Conservation (phyloP, 2,113 vertebrate species). For the Oryzias melastigma region DNA sequence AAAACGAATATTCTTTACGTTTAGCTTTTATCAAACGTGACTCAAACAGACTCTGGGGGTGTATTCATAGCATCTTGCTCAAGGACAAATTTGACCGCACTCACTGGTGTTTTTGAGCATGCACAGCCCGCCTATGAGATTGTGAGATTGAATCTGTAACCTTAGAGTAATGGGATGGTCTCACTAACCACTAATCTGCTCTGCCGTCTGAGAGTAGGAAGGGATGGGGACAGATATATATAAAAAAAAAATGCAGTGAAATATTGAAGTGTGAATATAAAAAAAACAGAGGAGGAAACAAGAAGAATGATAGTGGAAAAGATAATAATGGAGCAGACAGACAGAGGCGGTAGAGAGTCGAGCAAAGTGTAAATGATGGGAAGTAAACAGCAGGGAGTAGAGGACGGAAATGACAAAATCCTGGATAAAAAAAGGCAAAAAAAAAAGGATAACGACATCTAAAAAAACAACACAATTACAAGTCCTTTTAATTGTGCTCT, state of each 20-base stretch:
- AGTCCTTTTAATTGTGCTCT: slow-evolving; percentile 9
- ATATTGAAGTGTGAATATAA: slow-evolving; percentile 39
- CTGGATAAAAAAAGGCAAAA: not conserved
- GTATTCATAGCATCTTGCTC: slow-evolving; percentile 50
- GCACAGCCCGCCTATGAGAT: slow-evolving; percentile 19
- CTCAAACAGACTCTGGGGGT: slow-evolving; percentile 34
- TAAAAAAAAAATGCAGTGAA: slow-evolving; percentile 30
- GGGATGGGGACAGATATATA: slow-evolving; percentile 17
- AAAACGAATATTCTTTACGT: slow-evolving; percentile 12
- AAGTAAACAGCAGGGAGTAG: slow-evolving; percentile 20
- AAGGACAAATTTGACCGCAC: slow-evolving; percentile 62
- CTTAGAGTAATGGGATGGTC: slow-evolving; percentile 66
- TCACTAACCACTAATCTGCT: slow-evolving; percentile 63
- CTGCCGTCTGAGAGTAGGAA: slow-evolving; percentile 51
- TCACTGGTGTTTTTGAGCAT: slow-evolving; percentile 43
- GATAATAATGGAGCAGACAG: slow-evolving; percentile 41
- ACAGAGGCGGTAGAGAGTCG: slow-evolving; percentile 29
- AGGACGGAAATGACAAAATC: slow-evolving; percentile 23
- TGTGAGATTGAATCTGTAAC: slow-evolving; percentile 65
- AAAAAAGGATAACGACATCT: slow-evolving; percentile 27
- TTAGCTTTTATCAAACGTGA: slow-evolving; percentile 24
- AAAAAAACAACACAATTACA: slow-evolving; percentile 30
- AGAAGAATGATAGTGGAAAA: slow-evolving; percentile 23
- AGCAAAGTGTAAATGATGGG: slow-evolving; percentile 49
- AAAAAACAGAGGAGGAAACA: slow-evolving; percentile 36